phyloP scores from a whole-genome alignment of 2,113 vertebrate species.

The Lonchura striata region DNA sequence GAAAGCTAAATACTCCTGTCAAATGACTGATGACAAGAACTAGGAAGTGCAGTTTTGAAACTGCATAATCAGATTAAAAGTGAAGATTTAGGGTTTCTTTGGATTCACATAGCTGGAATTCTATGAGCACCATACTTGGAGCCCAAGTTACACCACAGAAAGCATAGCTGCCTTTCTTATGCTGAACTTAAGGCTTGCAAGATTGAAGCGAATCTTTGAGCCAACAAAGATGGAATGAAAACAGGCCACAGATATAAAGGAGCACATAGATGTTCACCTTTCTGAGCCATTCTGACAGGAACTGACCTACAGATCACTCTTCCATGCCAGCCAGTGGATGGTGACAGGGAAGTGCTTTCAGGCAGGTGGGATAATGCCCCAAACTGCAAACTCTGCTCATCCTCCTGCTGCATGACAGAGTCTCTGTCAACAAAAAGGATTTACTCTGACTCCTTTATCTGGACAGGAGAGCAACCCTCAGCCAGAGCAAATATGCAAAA shows the following conservation, averaged over 20 bases:
- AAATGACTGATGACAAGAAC: not conserved
- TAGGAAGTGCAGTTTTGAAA: not conserved
- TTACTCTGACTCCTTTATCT: not conserved
- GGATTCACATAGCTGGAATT: not conserved
- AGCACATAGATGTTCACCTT: not conserved
- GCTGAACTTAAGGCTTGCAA: not conserved
- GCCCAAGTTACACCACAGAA: rapidly evolving
- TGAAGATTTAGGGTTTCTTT: not conserved
- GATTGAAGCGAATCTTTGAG: not conserved
- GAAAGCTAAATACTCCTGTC: not conserved
- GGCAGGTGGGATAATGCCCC: not conserved
- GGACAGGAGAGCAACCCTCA: not conserved
- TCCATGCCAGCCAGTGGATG: rapidly evolving
- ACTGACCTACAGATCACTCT: no score
- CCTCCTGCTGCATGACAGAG: not conserved
- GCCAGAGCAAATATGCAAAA: not conserved
- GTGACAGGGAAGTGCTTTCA: not conserved
- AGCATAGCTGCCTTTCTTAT: not conserved
- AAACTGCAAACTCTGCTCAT: not conserved
- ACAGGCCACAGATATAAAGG: not conserved
- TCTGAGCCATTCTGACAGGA: not conserved
- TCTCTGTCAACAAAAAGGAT: not conserved
- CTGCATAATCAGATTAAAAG: not conserved
- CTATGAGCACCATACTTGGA: not conserved
- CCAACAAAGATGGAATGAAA: not conserved